Evolutionary conservation across 2,113 vertebrate species (phyloP).

Genomic region (Probosciger aterrimus): DNA sequence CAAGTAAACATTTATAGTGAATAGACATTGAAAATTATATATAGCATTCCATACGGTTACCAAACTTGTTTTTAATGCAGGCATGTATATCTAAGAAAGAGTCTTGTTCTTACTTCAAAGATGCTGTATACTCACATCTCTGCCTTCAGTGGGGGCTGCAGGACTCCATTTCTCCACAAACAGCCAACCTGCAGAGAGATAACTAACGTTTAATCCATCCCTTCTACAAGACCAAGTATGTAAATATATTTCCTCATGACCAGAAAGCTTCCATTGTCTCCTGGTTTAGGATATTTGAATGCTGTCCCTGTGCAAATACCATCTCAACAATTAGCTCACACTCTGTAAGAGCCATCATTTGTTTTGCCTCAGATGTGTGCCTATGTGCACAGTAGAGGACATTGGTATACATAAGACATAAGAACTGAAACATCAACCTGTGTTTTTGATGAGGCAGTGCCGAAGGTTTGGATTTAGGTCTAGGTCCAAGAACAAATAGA

Average conservation of each 20-base stretch:
- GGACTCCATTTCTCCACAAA: not conserved
- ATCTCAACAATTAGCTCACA: not conserved
- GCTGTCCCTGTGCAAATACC: not conserved
- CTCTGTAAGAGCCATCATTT: not conserved
- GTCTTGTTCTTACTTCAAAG: not conserved
- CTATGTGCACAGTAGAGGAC: not conserved
- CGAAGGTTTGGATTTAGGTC: slow-evolving; percentile 14
- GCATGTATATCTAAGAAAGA: not conserved
- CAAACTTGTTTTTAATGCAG: not conserved
- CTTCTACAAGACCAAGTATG: not conserved
- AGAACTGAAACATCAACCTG: slow-evolving; percentile 21
- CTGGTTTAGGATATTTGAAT: not conserved
- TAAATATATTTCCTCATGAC: not conserved
- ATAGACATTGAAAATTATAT: not conserved
- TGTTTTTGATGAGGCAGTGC: slow-evolving; percentile 38
- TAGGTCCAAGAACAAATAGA: slow-evolving; percentile 40
- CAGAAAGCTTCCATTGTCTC: not conserved
- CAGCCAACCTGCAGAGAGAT: not conserved
- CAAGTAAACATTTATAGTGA: not conserved
- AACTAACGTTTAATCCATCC: not conserved
- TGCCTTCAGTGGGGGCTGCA: not conserved
- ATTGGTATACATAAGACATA: slow-evolving; percentile 28
- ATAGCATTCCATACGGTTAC: not conserved
- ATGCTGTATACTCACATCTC: not conserved
- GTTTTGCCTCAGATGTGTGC: not conserved